Conservation (phyloP, 2,888 invertebrate genomes). For the Parnassius smintheus region DNA sequence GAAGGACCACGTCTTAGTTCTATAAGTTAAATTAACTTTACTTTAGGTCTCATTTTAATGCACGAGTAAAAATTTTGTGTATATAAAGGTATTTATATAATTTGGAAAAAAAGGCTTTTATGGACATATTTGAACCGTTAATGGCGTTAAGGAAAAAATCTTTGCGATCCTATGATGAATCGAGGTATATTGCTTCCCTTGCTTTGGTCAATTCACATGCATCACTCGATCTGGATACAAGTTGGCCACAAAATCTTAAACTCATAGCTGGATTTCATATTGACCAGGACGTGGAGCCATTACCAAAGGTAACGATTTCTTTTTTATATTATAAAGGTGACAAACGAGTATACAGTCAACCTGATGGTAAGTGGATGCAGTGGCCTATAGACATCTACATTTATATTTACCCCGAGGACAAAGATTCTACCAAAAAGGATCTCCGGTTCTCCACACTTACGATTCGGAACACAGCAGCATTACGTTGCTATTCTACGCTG, state of each 20-base stretch:
- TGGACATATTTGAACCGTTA: constrained; percentile 15
- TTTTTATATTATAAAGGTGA: not conserved
- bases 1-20: too few relatives aligned
- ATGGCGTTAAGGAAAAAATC: constrained; percentile 35
- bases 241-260: constrained; percentile 25
- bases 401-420: too few relatives aligned
- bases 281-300: constrained; percentile 34
- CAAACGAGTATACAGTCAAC: too few relatives aligned
- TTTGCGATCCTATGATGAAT: constrained; percentile 39
- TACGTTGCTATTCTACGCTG: too few relatives aligned
- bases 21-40: too few relatives aligned
- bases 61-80: constrained; percentile 19
- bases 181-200: constrained; percentile 34
- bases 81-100: constrained; percentile 42
- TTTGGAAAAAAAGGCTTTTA: constrained; percentile 19
- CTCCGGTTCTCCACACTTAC: too few relatives aligned
- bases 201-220: constrained; percentile 19
- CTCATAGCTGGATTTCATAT: constrained; percentile 41
- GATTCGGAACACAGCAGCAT: too few relatives aligned
- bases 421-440: too few relatives aligned
- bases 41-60: too few relatives aligned
- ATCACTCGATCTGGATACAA: not conserved
- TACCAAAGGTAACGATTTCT: constrained; percentile 37
- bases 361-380: too few relatives aligned
- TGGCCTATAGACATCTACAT: too few relatives aligned